Evolutionary conservation across 2,888 invertebrate species (phyloP).

Genomic region (Spialia ferax): DNA sequence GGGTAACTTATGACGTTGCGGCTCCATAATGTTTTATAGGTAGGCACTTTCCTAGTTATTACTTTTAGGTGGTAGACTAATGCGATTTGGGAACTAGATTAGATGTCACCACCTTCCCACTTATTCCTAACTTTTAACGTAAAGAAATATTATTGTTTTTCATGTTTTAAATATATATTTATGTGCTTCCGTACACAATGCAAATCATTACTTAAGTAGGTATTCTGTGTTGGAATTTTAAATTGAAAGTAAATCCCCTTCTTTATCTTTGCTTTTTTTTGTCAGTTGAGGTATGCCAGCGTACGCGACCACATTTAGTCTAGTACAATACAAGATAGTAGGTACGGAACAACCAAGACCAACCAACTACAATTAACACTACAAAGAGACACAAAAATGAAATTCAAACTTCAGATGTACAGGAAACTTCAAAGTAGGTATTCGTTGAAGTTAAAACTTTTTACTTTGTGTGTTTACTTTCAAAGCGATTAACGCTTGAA

Average conservation of each 20-base stretch:
- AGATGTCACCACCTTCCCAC: neutral
- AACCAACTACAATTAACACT: neutral
- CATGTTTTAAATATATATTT: too few species aligned
- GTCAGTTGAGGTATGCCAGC: too few species aligned
- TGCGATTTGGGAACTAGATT: too few species aligned
- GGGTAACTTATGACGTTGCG: constrained; percentile 6
- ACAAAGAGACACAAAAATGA: constrained; percentile 15
- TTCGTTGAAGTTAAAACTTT: constrained; percentile 47
- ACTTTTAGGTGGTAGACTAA: neutral
- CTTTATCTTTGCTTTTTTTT: too few species aligned
- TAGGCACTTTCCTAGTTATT: neutral
- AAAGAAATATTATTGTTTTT: too few species aligned
- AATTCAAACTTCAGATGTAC: constrained; percentile 11
- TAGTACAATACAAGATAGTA: neutral
- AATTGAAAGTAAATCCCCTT: too few species aligned
- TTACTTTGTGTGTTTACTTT: constrained; percentile 48
- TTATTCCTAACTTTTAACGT: neutral
- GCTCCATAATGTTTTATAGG: neutral
- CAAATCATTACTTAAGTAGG: too few species aligned
- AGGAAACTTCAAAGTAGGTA: constrained; percentile 42
- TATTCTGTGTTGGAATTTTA: too few species aligned
- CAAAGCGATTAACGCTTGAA: constrained; percentile 36
- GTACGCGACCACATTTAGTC: too few species aligned
- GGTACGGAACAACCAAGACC: too few species aligned
- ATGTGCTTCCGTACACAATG: too few species aligned